Evolutionary conservation across 2,797 vertebrate genomes (phyloP).

Genomic region (Schizopygopsis pylzovi): DNA sequence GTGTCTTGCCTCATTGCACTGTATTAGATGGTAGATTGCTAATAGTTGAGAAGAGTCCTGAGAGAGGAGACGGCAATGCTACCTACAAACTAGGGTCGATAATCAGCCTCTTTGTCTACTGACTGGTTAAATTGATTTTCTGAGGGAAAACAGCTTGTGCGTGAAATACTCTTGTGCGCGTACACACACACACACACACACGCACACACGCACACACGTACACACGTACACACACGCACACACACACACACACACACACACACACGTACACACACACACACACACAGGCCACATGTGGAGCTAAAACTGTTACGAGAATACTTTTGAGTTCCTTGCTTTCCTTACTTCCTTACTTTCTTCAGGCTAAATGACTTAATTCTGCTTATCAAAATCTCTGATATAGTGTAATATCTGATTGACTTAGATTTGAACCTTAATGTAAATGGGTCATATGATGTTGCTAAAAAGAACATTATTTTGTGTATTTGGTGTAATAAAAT

Average conservation of each 20-base stretch:
- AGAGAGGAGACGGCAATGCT: conserved; percentile 33
- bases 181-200: conserved; percentile 1
- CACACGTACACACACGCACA: conserved; percentile 20
- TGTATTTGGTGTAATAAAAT: no score
- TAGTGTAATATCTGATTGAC: not conserved
- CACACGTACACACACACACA: conserved; percentile 6
- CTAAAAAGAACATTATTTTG: no score
- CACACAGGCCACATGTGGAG: not conserved
- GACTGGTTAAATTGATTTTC: conserved; percentile 46
- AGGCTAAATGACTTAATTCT: not conserved
- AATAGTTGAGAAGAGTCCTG: conserved; percentile 30
- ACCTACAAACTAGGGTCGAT: conserved; percentile 40
- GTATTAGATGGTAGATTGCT: conserved; percentile 55
- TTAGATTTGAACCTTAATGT: not conserved
- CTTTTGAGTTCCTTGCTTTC: conserved; percentile 9
- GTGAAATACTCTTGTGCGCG: conserved; percentile 30
- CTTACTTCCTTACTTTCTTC: not conserved
- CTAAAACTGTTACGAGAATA: not conserved
- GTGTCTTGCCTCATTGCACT: conserved; percentile 50
- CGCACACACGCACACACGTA: no score
- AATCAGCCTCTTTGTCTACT: conserved; percentile 43
- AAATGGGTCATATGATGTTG: no score
- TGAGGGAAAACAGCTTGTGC: conserved; percentile 42
- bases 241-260: not conserved
- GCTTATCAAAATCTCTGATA: not conserved